A percentile compares a stretch with the other conserved stretches of the same genome.
Conservation (phyloP, 2,888 invertebrate genomes). For the Phymatocera aterrima region DNA sequence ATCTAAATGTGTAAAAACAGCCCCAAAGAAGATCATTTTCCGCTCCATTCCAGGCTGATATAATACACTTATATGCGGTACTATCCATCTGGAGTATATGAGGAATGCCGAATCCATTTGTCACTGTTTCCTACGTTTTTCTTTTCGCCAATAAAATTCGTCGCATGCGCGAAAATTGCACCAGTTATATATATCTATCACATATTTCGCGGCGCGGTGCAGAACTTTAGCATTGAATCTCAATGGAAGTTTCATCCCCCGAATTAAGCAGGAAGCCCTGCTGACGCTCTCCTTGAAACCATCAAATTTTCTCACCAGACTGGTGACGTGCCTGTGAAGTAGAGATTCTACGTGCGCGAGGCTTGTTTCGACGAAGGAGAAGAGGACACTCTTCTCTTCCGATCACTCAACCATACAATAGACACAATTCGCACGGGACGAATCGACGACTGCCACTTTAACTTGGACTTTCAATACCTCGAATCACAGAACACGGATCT, state of each 20-base stretch:
- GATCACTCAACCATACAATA: too few species aligned
- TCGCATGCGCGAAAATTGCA: background rate
- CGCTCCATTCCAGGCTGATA: background rate
- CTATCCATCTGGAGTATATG: too few species aligned
- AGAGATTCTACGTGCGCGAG: background rate
- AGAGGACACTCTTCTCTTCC: too few species aligned
- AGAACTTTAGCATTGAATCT: too few species aligned
- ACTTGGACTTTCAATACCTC: too few species aligned
- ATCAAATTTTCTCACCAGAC: constrained; percentile 1
- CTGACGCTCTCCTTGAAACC: background rate
- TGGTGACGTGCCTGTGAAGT: background rate
- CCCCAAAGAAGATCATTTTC: background rate
- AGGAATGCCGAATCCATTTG: background rate
- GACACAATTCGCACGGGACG: too few species aligned
- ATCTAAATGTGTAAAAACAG: too few species aligned
- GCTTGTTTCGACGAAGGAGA: too few species aligned
- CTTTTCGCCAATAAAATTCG: too few species aligned
- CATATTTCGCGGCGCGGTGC: background rate
- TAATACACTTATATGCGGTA: too few species aligned
- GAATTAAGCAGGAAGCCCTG: background rate
- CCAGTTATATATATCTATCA: background rate
- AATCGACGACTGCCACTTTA: too few species aligned
- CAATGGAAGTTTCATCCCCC: constrained; percentile 27
- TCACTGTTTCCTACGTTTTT: background rate
- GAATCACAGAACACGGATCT: too few species aligned